Conservation (phyloP, 2,888 invertebrate genomes). For the Polietes domitor region DNA sequence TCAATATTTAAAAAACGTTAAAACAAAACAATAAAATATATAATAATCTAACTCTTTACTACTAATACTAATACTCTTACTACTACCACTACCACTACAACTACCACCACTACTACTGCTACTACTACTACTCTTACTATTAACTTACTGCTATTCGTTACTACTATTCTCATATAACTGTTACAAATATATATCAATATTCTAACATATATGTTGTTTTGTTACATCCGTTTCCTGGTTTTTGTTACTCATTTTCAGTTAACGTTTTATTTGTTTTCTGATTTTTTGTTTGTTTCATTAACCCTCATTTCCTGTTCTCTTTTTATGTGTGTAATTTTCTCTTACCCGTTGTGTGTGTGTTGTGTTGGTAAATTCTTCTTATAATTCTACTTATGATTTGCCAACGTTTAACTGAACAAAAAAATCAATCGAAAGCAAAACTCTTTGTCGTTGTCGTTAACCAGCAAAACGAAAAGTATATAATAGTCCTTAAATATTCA, state of each 20-base stretch:
- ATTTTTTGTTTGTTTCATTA: background rate
- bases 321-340: background rate
- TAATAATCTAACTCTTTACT: slow-evolving; percentile 28
- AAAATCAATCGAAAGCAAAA: background rate
- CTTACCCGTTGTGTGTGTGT: background rate
- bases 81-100: slow-evolving; percentile 39
- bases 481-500: slow-evolving; percentile 24
- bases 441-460: background rate
- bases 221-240: background rate
- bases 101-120: slow-evolving; percentile 44
- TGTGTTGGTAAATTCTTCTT: slow-evolving; percentile 6
- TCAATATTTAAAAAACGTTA: slow-evolving; percentile 75
- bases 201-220: slow-evolving; percentile 19
- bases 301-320: background rate
- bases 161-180: slow-evolving; percentile 35
- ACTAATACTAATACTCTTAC: slow-evolving; percentile 50
- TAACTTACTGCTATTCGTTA: slow-evolving; percentile 35
- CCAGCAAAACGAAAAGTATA: slow-evolving; percentile 12
- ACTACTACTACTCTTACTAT: slow-evolving; percentile 33
- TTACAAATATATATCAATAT: slow-evolving; percentile 49
- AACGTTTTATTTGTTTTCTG: background rate
- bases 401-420: background rate
- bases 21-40: slow-evolving; percentile 11
- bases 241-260: background rate
- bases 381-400: background rate